Evolutionary conservation across 2,888 invertebrate genomes (phyloP), one percentile per base, ranked within the genome.

Genomic region (Cheilosia soror): DNA sequence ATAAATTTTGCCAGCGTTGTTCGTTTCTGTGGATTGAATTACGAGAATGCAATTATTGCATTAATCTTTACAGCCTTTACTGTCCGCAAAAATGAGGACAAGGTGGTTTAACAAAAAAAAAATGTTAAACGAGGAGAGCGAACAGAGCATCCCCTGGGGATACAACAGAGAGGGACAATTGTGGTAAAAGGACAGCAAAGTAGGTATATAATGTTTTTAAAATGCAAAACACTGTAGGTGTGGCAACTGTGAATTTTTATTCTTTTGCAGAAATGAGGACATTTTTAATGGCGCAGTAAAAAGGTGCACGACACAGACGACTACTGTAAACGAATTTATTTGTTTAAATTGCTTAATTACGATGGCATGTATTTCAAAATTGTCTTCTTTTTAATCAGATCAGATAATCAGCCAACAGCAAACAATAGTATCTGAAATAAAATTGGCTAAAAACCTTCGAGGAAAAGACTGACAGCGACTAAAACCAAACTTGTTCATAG

Each of bases 31-130:
- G 60, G 11, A 62, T 69, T 69, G 68, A 57, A 57, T 47, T 47
- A 58, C 13, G 44, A 5, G 9, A 58, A 57, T 58, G 55, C 33
- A 69, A 58, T 69, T 47, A 58, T 40, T 53, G 40, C 27, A 53
- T 66, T 66, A 37, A 66, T 25, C 40, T 27, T 40, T 60, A 7
- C 42, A 60, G 13, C 27, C 47, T 6, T 29, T 47, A 44, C 29
- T 29, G 62, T 29, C 62, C 62, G 15, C 29, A 33, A 25, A 31
- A 69, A 58, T 58, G 69, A 25, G 57, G 57, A 69, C 58, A 57
- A 25, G 47, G n/a, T n/a, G 33, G 33, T 20, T 44, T 13, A 58
- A 15, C 11, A 27, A 40, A 40, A 6, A 15, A 20, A 20, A 20
- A 20, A 20, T 20, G 20, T 20, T 20, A 20, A 20, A 20, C 0